Conservation (phyloP, 2,797 vertebrate species). For the Coreius guichenoti region DNA sequence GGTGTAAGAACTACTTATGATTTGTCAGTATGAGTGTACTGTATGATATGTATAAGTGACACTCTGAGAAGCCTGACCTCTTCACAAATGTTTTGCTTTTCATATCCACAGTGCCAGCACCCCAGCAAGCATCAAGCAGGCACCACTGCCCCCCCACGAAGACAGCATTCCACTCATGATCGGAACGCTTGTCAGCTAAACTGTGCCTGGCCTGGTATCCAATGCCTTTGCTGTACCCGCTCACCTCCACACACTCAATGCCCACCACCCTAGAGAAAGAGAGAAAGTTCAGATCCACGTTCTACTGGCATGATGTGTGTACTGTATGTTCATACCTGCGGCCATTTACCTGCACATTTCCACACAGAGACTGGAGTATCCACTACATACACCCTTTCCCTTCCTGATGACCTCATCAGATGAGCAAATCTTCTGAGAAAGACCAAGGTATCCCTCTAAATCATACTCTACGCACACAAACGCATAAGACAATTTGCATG, state of each 20-base stretch:
- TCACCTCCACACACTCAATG: slow-evolving; percentile 77
- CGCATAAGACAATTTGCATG: not conserved
- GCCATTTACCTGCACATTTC: slow-evolving; percentile 82
- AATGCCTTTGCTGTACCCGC: slow-evolving; percentile 79
- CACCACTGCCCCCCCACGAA: slow-evolving; percentile 79
- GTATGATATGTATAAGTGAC: slow-evolving; percentile 9
- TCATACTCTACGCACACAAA: slow-evolving; percentile 74
- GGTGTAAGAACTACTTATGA: not conserved
- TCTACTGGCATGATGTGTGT: slow-evolving; percentile 17
- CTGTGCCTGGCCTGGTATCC: slow-evolving; percentile 72
- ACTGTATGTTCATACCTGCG: not conserved
- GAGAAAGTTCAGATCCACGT: not conserved
- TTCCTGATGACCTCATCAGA: slow-evolving; percentile 80
- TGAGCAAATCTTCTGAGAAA: slow-evolving; percentile 76
- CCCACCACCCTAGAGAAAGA: slow-evolving; percentile 74
- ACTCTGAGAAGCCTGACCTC: slow-evolving; percentile 71
- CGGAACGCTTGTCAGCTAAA: slow-evolving; percentile 78
- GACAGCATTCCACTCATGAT: slow-evolving; percentile 84
- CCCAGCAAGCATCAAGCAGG: slow-evolving; percentile 86
- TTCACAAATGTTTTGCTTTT: slow-evolving; percentile 77
- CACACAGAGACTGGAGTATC: slow-evolving; percentile 78
- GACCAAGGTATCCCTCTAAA: slow-evolving; percentile 78
- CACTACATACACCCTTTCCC: slow-evolving; percentile 81
- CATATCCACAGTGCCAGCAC: slow-evolving; percentile 80
- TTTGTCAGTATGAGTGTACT: slow-evolving; percentile 1